Evolutionary conservation across 2,888 invertebrate genomes (phyloP), one percentile per base, ranked within the genome.

Genomic region (Stratiomys singularior): DNA sequence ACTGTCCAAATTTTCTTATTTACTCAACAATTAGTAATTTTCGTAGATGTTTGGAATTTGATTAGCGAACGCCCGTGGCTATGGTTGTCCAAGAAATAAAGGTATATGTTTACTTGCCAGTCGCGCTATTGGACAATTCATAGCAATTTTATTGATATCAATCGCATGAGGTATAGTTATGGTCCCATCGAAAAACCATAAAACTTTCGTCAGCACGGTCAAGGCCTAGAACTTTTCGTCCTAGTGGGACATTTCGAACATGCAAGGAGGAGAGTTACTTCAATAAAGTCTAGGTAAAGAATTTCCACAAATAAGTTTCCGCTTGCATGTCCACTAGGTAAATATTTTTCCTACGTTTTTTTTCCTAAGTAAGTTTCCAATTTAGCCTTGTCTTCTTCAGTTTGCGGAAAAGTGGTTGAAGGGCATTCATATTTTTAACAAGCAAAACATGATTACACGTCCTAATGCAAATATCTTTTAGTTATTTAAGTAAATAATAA

Each of bases 131-230:
- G 5, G 37, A 37, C 37, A 37, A 37, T 9, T 37, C 37, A 3
- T 37, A 37, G 37, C 37, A 9, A 5, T 37, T 37, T 11, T 18
- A 60, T 60, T 21, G 60, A 60, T 64, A 64, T 11, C 30, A 15
- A 64, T 64, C 64, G 30, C 27, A 27, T 11, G n/a, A 64, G 5
- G 9, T 9, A 30, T 64, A 18, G 44, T 30, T 37, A 18, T 21
- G 44, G 37, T 18, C 11, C 66, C 28, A 69, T 69, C 44, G 46
- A 69, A 69, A 47, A 44, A 4, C 21, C 69, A 69, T 69, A 46
- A 69, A 28, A 25, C 30, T 69, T 23, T 44, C 46, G 47, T 37
- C 9, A 37, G 37, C 9, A 21, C 9, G 69, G 69, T 69, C 47
- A 69, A 69, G 69, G 66, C 23, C n/a, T 18, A 4, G 66, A 37